Evolutionary conservation across 2,113 vertebrate genomes (phyloP).

Genomic region (Holacanthus passer): DNA sequence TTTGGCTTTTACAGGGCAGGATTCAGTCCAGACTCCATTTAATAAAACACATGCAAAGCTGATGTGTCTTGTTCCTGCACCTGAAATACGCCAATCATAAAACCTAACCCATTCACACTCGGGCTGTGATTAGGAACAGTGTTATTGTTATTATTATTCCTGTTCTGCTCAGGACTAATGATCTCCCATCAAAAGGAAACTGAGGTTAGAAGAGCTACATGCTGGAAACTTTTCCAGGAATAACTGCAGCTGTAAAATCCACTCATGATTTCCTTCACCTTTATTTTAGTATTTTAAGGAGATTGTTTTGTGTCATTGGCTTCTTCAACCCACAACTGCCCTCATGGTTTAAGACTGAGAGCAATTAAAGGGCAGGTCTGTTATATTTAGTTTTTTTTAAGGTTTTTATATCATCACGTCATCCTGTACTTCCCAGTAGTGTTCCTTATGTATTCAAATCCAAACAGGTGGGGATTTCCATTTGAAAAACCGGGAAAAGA

Average conservation of each 20-base stretch:
- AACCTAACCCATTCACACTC: conserved; percentile 49
- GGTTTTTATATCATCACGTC: no score
- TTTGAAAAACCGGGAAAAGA: no score
- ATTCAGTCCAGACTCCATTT: conserved; percentile 68
- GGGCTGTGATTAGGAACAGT: conserved; percentile 38
- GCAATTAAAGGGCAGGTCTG: no score
- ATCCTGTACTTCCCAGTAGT: no score
- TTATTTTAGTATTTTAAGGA: neutral
- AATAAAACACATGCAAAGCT: conserved; percentile 61
- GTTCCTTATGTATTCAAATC: no score
- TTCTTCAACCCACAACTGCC: conserved; percentile 46
- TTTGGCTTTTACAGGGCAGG: conserved; percentile 71
- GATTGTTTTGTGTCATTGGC: neutral
- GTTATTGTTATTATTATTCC: conserved; percentile 43
- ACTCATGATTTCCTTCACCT: neutral
- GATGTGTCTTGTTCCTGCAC: conserved; percentile 51
- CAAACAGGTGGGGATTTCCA: no score
- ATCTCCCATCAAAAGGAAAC: conserved; percentile 29
- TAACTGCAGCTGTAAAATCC: neutral
- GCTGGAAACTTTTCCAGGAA: conserved; percentile 19
- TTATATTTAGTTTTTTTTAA: no score
- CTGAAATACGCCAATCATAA: conserved; percentile 62
- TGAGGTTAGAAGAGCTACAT: neutral
- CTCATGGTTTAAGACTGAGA: conserved; percentile 48
- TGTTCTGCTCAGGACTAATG: conserved; percentile 32